Base-by-base conservation (phyloP, 2,113 vertebrate species). In the Heterotis niloticus region DNA sequence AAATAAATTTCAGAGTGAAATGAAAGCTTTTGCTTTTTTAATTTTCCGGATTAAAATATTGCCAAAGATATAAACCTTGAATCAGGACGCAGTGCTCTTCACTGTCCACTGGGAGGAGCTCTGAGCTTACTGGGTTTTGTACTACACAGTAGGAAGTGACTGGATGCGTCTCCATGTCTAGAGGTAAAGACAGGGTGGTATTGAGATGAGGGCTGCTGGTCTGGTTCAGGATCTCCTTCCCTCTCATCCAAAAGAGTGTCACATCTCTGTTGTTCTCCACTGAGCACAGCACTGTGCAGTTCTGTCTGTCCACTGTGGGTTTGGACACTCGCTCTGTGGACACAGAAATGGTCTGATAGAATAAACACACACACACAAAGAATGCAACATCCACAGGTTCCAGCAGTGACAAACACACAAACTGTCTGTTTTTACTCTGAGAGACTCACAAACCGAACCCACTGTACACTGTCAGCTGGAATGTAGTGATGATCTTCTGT, bases 241-340 rank as follows among this genome's bases (percentile, higher is more conserved):
- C 65, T 75, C 73, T 69, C 44, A 51, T 64, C 82, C 76, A 83
- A 65, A 71, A 81, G 66, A 83, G 56, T 9, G 7, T 81, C 64
- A 83, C 70, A 16, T 76, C 71, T 34, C 64, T 76, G 34, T 7
- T 7, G 34, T 44, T 44, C 34, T 44, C 34, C 34, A 44, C 34
- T 44, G 34, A 44, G 7, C 66, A 83, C 77, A 71, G n/a, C 59
- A 24, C 64, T 57, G 14, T 64, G 78, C 79, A 81, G 59, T 20
- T 64, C 28, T 13, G 20, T 54, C 5, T 73, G 18, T 12, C 54
- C 10, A 73, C 70, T 56, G 51, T 54, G 70, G 70, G 70, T 56
- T 4, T 26, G n/a, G 70, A 54, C 52, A 73, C 70, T 23, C 13
- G 20, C 18, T 73, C 70, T 73, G 52, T 20, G 54, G n/a, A 73